Percentiles rank a stretch among this genome's conserved stretches.
Evolutionary conservation across 2,113 vertebrate genomes (phyloP).

Genomic region (Paratilapia polleni): DNA sequence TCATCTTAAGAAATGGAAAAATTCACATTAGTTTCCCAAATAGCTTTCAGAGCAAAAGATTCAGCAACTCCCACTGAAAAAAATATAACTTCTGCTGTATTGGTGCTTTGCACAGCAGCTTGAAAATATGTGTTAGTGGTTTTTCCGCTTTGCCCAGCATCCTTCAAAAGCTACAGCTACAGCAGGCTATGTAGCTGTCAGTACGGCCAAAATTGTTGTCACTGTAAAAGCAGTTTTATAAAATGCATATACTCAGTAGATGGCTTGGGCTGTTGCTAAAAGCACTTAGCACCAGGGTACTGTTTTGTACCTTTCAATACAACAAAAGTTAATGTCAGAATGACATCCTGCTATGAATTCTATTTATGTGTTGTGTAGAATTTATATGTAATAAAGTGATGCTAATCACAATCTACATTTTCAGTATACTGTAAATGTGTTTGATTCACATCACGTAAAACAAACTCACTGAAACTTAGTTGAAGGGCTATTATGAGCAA

Average conservation of each 20-base stretch:
- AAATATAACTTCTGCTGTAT: not conserved
- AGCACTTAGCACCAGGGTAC: slow-evolving; percentile 10
- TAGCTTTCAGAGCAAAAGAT: not conserved
- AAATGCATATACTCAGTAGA: slow-evolving; percentile 51
- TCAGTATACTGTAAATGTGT: not conserved
- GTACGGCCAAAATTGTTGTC: slow-evolving; percentile 16
- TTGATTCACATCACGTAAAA: not conserved
- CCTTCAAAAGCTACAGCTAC: slow-evolving; percentile 29
- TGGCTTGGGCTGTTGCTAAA: slow-evolving; percentile 13
- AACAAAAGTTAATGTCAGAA: slow-evolving; percentile 17
- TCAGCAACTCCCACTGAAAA: not conserved
- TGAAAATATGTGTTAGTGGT: slow-evolving; percentile 34
- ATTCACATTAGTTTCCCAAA: not conserved
- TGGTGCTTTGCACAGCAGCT: slow-evolving; percentile 15
- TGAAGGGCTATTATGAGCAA: not conserved
- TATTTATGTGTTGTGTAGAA: not conserved
- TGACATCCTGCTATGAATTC: not conserved
- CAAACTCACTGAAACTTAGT: not conserved
- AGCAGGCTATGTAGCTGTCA: slow-evolving; percentile 35
- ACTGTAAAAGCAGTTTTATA: slow-evolving; percentile 30
- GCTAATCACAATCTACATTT: not conserved
- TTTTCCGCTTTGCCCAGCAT: slow-evolving; percentile 35
- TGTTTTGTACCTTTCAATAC: slow-evolving; percentile 16
- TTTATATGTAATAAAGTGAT: not conserved
- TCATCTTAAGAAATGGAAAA: not conserved